A percentile compares a stretch with the other conserved stretches of the same genome.
phyloP scores from a whole-genome alignment of 2,888 invertebrate genomes.

The Herminia tarsipennalis region DNA sequence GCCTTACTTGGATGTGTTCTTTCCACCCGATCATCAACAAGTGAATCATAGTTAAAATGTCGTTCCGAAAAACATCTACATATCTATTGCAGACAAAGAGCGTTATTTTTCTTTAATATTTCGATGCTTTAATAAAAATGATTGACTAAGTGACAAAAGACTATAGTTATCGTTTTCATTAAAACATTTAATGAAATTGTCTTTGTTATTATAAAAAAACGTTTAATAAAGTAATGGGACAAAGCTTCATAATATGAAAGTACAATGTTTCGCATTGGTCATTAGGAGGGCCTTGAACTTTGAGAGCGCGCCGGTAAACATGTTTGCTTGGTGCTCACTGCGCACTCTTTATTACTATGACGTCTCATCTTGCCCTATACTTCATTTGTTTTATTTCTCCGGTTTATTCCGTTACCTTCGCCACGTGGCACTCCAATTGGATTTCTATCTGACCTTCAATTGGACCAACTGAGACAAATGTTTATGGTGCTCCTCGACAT shows the following conservation, averaged over 20 bases:
- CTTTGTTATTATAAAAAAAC: constrained; percentile 9
- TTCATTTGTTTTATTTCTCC: constrained; percentile 52
- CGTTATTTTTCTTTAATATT: too few species aligned
- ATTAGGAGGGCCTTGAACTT: constrained; percentile 81
- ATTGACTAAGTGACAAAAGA: too few species aligned
- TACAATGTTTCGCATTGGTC: constrained; percentile 63
- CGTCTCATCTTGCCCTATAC: constrained; percentile 59
- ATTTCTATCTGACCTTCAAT: constrained; percentile 38
- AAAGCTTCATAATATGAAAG: constrained; percentile 55
- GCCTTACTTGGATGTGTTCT: too few species aligned
- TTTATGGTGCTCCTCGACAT: constrained; percentile 39
- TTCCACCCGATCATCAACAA: too few species aligned
- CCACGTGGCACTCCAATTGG: constrained; percentile 52
- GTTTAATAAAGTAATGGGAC: constrained; percentile 18
- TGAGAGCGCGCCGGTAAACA: constrained; percentile 76
- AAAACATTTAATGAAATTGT: not conserved
- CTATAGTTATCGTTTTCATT: too few species aligned
- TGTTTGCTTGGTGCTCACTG: constrained; percentile 78
- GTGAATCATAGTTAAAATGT: too few species aligned
- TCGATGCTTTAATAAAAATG: too few species aligned
- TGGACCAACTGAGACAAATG: constrained; percentile 32
- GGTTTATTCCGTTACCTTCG: constrained; percentile 63
- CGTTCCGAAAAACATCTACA: too few species aligned
- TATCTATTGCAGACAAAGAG: too few species aligned
- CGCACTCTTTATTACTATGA: constrained; percentile 73